Conservation (phyloP, 2,113 vertebrate genomes). For the Pithys albifrons region DNA sequence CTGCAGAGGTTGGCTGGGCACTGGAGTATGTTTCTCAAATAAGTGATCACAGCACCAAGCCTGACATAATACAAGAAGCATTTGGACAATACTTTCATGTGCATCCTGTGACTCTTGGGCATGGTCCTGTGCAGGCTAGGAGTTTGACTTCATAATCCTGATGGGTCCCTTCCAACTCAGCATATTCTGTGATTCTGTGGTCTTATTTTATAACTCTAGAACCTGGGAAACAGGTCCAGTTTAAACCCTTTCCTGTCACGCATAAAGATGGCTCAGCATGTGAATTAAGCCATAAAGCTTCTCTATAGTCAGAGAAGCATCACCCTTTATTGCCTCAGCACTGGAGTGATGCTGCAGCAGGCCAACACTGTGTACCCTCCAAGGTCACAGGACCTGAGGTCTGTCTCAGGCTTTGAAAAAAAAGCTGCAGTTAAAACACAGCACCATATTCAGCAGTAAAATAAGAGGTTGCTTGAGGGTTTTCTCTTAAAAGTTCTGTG, state of each 20-base stretch:
- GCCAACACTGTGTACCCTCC: background rate
- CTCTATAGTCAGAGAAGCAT: background rate
- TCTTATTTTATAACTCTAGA: background rate
- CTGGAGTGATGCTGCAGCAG: background rate
- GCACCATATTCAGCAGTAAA: background rate
- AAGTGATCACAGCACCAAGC: no score
- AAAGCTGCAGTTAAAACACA: background rate
- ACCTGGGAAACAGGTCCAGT: background rate
- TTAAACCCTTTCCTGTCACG: background rate
- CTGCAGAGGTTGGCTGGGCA: no score
- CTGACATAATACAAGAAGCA: no score
- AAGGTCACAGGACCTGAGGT: background rate
- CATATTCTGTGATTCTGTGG: background rate
- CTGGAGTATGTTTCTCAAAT: no score
- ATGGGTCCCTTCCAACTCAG: background rate
- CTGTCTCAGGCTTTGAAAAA: background rate
- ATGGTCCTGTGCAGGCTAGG: background rate
- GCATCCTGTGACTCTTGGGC: background rate
- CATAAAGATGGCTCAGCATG: background rate
- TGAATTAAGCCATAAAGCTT: background rate
- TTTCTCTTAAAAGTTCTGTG: background rate
- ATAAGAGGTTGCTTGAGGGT: fast-evolving
- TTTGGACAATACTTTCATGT: no score
- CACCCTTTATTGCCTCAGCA: background rate
- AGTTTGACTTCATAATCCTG: background rate